Base-by-base conservation (phyloP, 92 coral and sea anemone genomes). In the Blastomussa wellsi region DNA sequence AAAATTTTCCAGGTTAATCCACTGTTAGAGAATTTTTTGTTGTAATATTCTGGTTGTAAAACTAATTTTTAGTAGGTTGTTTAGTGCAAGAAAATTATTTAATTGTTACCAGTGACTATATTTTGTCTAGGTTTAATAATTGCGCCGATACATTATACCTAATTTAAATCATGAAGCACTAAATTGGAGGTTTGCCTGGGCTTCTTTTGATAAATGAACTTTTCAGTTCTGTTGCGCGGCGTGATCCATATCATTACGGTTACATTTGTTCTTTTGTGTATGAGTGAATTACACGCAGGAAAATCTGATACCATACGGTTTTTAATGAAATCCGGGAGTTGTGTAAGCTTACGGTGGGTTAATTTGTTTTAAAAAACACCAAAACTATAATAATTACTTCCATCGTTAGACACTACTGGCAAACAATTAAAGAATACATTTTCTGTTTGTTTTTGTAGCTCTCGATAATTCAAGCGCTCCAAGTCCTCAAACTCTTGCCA, bases 361-460 rank as follows among this genome's bases (percentile, higher is more conserved):
- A 29, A 26, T 75, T 42, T 26, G 20, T 26, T 29, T 74, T 9
- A 39, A 49, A 42, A 62, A 47, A 39, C 53, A 72, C n/a, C n/a
- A n/a, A n/a, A n/a, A 51, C 86, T 26, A 48, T 51, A n/a, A 20
- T 53, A 69, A 47, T 68, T 49, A 22, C 35, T 33, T 37, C 76
- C 78, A 26, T 53, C 22, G 19, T 69, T 70, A 36, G 48, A 44
- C 49, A 44, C 1, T 70, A 1, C 5, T 70, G 12, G 31, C 44
- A 22, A 48, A 70, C 26, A 33, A 70, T 44, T 38, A 12, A 3
- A 32, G 49, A 33, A 79, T 38, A 26, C 29, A 41, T 57, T 52
- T 74, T 20, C 74, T 36, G 59, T 74, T 83, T 83, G 19, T 60
- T 60, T 42, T 64, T n/a, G 64, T 81, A 83, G 87, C 81, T 75